Evolutionary conservation across 1,140 invertebrate species (phyloP).

Genomic region (Caenorhabditis inopinata): DNA sequence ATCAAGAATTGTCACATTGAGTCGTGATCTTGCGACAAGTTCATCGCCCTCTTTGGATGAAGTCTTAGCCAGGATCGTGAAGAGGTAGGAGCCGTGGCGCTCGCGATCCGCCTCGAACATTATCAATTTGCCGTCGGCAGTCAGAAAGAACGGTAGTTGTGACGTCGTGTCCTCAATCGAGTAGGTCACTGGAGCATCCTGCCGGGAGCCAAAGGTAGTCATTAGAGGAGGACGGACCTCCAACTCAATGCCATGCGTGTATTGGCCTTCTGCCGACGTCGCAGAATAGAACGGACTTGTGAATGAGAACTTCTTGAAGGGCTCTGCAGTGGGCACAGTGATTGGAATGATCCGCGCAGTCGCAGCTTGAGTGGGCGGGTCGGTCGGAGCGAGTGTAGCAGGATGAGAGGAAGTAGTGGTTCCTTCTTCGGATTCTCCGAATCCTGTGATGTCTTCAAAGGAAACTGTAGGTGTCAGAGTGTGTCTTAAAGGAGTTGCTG

Average conservation of each 20-base stretch:
- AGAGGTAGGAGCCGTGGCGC: constrained; percentile 46
- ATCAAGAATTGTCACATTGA: constrained; percentile 59
- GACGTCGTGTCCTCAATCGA: constrained; percentile 45
- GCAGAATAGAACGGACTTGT: constrained; percentile 46
- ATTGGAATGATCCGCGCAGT: neutral
- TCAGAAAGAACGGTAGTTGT: constrained; percentile 56
- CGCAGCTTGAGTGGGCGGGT: neutral
- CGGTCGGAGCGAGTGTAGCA: neutral
- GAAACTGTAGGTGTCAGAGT: too few relatives aligned
- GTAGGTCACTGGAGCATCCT: constrained; percentile 22
- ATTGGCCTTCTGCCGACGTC: constrained; percentile 59
- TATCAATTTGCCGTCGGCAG: constrained; percentile 56
- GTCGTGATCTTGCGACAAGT: constrained; percentile 26
- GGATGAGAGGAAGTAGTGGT: too few relatives aligned
- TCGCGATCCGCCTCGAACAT: constrained; percentile 61
- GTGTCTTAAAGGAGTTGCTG: neutral
- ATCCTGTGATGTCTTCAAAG: too few relatives aligned
- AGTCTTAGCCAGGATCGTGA: constrained; percentile 44
- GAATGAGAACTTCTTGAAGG: constrained; percentile 27
- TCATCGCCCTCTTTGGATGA: neutral
- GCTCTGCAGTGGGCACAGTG: too few relatives aligned
- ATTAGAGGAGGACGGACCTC: too few relatives aligned
- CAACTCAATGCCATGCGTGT: constrained; percentile 56
- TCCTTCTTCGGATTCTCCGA: too few relatives aligned
- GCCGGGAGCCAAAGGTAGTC: constrained; percentile 42